Conservation (phyloP, 2,797 vertebrate species). For the Pantherophis alleghaniensis region DNA sequence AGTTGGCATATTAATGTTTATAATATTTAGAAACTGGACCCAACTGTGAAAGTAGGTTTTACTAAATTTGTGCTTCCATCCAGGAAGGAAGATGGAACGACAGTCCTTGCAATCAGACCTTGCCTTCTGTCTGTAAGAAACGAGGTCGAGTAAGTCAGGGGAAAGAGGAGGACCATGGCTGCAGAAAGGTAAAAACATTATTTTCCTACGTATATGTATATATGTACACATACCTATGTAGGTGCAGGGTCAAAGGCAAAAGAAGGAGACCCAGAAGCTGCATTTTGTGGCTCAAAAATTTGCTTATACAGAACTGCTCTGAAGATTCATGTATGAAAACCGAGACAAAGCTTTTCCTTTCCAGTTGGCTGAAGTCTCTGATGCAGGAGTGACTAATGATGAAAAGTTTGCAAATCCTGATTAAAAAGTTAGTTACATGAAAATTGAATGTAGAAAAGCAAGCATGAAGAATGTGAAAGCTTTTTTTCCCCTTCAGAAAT, state of each 20-base stretch:
- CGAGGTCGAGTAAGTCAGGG: constrained; percentile 81
- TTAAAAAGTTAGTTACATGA: background rate
- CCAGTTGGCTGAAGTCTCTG: background rate
- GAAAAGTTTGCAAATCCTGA: background rate
- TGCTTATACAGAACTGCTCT: background rate
- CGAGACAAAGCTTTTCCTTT: no score
- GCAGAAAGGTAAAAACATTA: constrained; percentile 80
- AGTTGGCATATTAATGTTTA: background rate
- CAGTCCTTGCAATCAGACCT: constrained; percentile 90
- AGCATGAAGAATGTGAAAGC: background rate
- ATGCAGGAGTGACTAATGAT: background rate
- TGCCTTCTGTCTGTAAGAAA: constrained; percentile 96
- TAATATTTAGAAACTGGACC: background rate
- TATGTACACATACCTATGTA: background rate
- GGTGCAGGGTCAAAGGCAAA: background rate
- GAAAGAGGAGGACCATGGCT: constrained; percentile 83
- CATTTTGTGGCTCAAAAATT: background rate
- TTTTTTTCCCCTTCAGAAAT: background rate
- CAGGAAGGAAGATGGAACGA: constrained; percentile 97
- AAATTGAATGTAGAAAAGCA: background rate
- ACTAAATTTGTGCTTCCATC: constrained; percentile 24
- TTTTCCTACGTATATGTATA: background rate
- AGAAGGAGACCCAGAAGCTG: no score
- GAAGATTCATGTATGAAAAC: background rate
- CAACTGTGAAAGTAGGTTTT: background rate